Percentiles rank a stretch among this genome's conserved stretches.
Evolutionary conservation across 1,140 invertebrate genomes (phyloP).

Genomic region (Papilio dardanus): DNA sequence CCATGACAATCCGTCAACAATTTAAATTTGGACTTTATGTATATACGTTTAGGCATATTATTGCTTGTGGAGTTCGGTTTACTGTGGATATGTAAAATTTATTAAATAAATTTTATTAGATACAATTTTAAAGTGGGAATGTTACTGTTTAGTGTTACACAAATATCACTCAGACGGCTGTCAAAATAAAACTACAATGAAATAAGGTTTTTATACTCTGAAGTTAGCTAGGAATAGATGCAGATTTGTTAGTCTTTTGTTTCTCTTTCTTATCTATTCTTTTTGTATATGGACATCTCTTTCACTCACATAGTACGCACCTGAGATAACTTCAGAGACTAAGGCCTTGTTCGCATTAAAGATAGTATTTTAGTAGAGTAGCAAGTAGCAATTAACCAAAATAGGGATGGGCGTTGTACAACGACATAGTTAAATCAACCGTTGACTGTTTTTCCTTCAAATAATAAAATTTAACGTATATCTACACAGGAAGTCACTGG

Average conservation of each 20-base stretch:
- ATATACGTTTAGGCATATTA: slow-evolving; percentile 24
- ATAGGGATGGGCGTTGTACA: too few species aligned
- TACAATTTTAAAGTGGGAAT: background rate
- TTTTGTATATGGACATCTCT: background rate
- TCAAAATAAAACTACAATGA: background rate
- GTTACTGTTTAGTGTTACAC: background rate
- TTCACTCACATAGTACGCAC: background rate
- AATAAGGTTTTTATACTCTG: background rate
- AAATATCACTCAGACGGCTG: background rate
- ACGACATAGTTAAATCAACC: too few species aligned
- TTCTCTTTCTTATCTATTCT: background rate
- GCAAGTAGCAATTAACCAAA: too few species aligned
- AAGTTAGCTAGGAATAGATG: background rate
- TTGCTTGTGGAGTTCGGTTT: background rate
- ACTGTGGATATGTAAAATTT: slow-evolving; percentile 2
- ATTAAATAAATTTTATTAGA: slow-evolving; percentile 4
- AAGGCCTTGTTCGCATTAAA: too few species aligned
- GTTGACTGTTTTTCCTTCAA: too few species aligned
- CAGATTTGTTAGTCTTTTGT: background rate
- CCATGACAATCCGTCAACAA: background rate
- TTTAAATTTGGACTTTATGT: background rate
- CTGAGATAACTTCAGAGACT: background rate
- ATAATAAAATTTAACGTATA: too few species aligned
- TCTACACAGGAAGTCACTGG: too few species aligned
- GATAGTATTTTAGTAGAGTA: too few species aligned